Percentiles rank a stretch among this genome's conserved stretches.
phyloP scores from a whole-genome alignment of 2,888 invertebrate genomes.

The Cheiracanthium punctorium region DNA sequence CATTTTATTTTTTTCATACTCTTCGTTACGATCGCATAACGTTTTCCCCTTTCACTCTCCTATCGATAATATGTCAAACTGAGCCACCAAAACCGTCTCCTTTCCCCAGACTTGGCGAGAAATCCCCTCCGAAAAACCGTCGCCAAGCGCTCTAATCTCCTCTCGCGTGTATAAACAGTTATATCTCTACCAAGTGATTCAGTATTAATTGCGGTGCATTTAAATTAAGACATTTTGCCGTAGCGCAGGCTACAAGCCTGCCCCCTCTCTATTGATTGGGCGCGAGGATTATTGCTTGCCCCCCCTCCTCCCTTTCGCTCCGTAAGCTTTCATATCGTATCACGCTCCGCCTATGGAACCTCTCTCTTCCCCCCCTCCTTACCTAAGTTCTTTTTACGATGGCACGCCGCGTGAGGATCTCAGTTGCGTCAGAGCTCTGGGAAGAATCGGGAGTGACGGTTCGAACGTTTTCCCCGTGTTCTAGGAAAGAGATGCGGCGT shows the following conservation, averaged over 20 bases:
- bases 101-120: conserved; percentile 44
- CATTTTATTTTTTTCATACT: conserved; percentile 49
- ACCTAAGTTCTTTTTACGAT: conserved; percentile 20
- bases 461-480: background rate
- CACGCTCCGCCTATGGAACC: conserved; percentile 28
- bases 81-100: conserved; percentile 14
- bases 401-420: conserved; percentile 47
- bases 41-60: conserved; percentile 36
- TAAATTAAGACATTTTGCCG: conserved; percentile 70
- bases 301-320: conserved; percentile 8
- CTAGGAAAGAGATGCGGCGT: conserved; percentile 12
- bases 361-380: too few relatives aligned
- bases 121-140: conserved; percentile 26
- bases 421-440: conserved; percentile 65
- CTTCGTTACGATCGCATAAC: conserved; percentile 49
- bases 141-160: conserved; percentile 47
- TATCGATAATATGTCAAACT: conserved; percentile 62
- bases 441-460: conserved; percentile 16
- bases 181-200: conserved; percentile 69
- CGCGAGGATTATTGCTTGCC: conserved; percentile 62
- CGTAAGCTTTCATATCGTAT: conserved; percentile 54
- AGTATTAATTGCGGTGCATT: conserved; percentile 70
- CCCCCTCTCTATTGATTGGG: conserved; percentile 69
- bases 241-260: conserved; percentile 47
- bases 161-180: conserved; percentile 37